Evolutionary conservation across 2,888 invertebrate species (phyloP).

Genomic region (Stictocephala bisonia): DNA sequence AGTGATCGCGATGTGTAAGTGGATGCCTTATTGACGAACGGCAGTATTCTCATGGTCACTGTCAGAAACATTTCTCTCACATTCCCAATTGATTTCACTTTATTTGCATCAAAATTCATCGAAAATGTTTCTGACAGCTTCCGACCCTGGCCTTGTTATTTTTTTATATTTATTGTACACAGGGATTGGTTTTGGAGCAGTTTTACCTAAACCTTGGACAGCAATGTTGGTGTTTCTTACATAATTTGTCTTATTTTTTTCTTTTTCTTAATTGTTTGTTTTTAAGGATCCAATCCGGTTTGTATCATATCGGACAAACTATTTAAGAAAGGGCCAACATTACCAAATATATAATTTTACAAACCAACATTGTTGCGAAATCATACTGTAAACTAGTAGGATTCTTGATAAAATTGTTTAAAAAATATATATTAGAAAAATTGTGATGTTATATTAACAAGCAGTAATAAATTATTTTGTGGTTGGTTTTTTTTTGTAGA

Average conservation of each 20-base stretch:
- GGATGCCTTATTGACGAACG: conserved; percentile 8
- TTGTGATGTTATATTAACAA: conserved; percentile 42
- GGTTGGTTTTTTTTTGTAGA: conserved; percentile 38
- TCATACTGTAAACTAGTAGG: conserved; percentile 33
- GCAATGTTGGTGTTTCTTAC: conserved; percentile 25
- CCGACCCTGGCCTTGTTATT: conserved; percentile 18
- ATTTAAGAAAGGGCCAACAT: conserved; percentile 1
- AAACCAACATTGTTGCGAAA: conserved; percentile 21
- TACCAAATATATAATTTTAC: conserved; percentile 4
- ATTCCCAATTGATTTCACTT: conserved; percentile 6
- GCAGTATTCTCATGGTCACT: conserved; percentile 26
- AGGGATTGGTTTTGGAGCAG: conserved; percentile 33
- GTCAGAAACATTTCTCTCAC: conserved; percentile 30
- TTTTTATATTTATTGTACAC: conserved; percentile 30
- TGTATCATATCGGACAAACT: background rate
- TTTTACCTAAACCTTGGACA: conserved; percentile 13
- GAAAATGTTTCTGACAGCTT: conserved; percentile 20
- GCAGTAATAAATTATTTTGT: conserved; percentile 39
- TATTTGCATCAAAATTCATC: background rate
- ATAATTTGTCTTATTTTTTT: conserved; percentile 13
- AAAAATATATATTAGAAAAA: conserved; percentile 26
- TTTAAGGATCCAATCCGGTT: no score
- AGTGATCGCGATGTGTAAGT: conserved; percentile 25
- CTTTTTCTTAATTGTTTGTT: background rate
- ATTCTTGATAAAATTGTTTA: conserved; percentile 26